These are phyloP conservation scores for Ophioninae sp. DNA, from an alignment of 2,888 invertebrate species.

Conservation along the genomic window DNA sequence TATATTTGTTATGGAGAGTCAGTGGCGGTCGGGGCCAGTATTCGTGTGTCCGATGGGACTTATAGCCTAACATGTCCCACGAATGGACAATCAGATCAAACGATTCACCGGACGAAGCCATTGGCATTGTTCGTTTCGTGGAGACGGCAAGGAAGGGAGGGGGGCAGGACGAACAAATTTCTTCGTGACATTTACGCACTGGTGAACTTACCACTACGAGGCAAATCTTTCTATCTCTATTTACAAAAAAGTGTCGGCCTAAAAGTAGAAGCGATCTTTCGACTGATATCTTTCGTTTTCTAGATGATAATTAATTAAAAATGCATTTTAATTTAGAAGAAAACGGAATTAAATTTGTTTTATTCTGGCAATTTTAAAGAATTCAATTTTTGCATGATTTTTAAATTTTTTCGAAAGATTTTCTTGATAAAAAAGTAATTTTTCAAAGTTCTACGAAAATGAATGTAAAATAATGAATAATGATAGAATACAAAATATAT, in stretches of 20 bases:
- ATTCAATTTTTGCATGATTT: too few relatives aligned
- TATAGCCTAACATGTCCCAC: constrained; percentile 5
- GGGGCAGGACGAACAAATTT: constrained; percentile 64
- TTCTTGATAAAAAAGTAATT: too few relatives aligned
- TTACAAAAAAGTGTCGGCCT: constrained; percentile 6
- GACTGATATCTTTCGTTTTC: not conserved
- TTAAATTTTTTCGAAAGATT: too few relatives aligned
- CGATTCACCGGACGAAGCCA: constrained; percentile 73
- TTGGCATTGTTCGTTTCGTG: constrained; percentile 59
- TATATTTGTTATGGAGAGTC: constrained; percentile 78
- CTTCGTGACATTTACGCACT: constrained; percentile 70
- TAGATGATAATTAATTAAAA: not conserved
- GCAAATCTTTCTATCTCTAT: constrained; percentile 19
- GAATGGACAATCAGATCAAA: constrained; percentile 72
- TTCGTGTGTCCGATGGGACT: constrained; percentile 41
- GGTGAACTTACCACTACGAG: constrained; percentile 40
- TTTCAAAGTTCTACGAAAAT: too few relatives aligned
- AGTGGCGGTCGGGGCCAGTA: constrained; percentile 61
- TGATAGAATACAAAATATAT: too few relatives aligned
- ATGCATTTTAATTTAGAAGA: too few relatives aligned
- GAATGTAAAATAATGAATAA: too few relatives aligned
- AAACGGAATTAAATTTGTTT: too few relatives aligned
- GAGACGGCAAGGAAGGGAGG: too few relatives aligned
- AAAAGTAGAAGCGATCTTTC: constrained; percentile 12
- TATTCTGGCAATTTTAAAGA: too few relatives aligned